These are phyloP conservation scores for Tanypteryx hageni DNA, from an alignment of 2,888 invertebrate species.

Conservation along the genomic window DNA sequence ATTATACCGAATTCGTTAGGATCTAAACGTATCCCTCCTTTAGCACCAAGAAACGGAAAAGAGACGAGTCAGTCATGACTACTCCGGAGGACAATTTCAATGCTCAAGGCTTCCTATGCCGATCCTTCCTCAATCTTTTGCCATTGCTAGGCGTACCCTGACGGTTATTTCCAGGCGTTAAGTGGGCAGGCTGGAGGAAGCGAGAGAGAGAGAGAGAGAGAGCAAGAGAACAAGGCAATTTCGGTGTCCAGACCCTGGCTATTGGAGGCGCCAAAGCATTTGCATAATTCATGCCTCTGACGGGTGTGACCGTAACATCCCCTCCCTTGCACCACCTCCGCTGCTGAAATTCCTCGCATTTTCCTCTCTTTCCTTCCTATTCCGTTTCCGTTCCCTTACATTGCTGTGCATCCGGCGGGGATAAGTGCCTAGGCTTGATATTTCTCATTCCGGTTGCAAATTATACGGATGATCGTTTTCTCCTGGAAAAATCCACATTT, in stretches of 20 bases:
- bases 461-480: no score
- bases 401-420: no score
- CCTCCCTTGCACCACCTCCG: not conserved
- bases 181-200: not conserved
- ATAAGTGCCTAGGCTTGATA: no score
- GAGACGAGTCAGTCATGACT: no score
- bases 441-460: no score
- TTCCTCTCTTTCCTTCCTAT: not conserved
- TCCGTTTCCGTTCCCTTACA: not conserved
- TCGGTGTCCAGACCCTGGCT: not conserved
- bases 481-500: no score
- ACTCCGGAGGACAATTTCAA: no score
- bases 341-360: not conserved
- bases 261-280: slow-evolving; percentile 3
- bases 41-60: no score
- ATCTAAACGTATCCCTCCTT: no score
- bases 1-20: no score
- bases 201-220: no score
- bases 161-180: not conserved
- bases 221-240: slow-evolving; percentile 24
- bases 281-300: slow-evolving; percentile 11
- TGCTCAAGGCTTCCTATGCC: no score
- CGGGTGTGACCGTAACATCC: not conserved
- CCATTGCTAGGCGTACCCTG: not conserved
- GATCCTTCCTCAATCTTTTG: not conserved